phyloP scores from a whole-genome alignment of 2,797 vertebrate genomes.

The Sparidentex hasta region DNA sequence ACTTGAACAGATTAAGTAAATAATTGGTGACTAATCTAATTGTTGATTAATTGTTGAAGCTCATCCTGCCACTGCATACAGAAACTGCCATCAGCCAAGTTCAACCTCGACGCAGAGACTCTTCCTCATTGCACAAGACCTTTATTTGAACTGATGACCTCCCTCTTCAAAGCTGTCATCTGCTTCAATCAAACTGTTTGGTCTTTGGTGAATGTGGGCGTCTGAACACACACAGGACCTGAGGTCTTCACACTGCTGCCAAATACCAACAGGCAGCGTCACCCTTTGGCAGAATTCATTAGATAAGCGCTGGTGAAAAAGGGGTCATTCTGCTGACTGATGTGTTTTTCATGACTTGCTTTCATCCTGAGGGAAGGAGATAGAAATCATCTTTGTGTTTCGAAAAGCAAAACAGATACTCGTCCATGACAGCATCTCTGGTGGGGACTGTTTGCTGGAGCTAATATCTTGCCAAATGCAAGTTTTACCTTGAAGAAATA shows the following conservation, averaged over 20 bases:
- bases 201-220: neutral
- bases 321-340: slow-evolving; percentile 42
- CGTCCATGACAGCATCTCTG: neutral
- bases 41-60: no score
- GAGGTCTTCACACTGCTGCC: slow-evolving; percentile 7
- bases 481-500: neutral
- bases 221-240: slow-evolving; percentile 15
- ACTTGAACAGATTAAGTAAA: no score
- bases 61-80: no score
- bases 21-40: no score
- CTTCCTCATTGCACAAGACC: neutral
- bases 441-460: neutral
- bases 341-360: slow-evolving; percentile 56
- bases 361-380: slow-evolving; percentile 11
- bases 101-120: neutral
- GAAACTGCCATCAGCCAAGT: neutral
- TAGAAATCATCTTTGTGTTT: slow-evolving; percentile 12
- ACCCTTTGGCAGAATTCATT: slow-evolving; percentile 15
- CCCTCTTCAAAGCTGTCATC: neutral
- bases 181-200: neutral
- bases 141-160: neutral
- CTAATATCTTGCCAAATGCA: slow-evolving; percentile 1
- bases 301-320: slow-evolving; percentile 27
- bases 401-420: slow-evolving; percentile 9
- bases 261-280: slow-evolving; percentile 26